Evolutionary conservation across 1,140 invertebrate species (phyloP).

Genomic region (Drosophila prosaltans): DNA sequence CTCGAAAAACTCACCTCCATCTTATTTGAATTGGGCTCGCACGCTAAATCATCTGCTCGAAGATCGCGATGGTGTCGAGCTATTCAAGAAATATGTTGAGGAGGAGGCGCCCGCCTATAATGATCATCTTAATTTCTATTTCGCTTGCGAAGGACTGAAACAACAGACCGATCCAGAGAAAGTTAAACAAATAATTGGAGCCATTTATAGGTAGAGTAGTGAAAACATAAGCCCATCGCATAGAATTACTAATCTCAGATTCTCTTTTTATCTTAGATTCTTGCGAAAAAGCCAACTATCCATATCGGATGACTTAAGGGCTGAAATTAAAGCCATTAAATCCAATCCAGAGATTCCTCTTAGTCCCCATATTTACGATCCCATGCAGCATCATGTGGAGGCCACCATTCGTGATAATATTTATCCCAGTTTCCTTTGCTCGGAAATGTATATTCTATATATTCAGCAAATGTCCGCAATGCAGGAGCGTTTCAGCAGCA

Average conservation of each 20-base stretch:
- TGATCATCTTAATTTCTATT: constrained; percentile 94
- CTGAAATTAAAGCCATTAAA: constrained; percentile 87
- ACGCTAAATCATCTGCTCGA: constrained; percentile 91
- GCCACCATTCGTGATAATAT: constrained; percentile 91
- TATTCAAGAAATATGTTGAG: constrained; percentile 92
- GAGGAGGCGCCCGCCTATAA: constrained; percentile 91
- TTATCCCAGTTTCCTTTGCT: constrained; percentile 95
- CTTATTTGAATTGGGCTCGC: constrained; percentile 93
- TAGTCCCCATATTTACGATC: constrained; percentile 85
- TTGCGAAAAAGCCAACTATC: constrained; percentile 92
- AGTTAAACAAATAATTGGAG: constrained; percentile 90
- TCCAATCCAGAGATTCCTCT: constrained; percentile 85
- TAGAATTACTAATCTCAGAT: background rate
- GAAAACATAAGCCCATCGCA: background rate
- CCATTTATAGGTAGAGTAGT: constrained; percentile 88
- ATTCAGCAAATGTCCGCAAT: constrained; percentile 86
- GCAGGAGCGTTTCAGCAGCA: constrained; percentile 74
- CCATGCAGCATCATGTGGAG: constrained; percentile 88
- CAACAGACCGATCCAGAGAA: constrained; percentile 89
- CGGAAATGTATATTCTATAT: constrained; percentile 95
- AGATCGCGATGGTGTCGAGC: constrained; percentile 92
- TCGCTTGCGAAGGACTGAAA: constrained; percentile 95
- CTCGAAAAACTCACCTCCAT: constrained; percentile 87
- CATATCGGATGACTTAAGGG: constrained; percentile 90
- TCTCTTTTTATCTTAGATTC: constrained; percentile 85